Base-by-base conservation (phyloP, 2,113 vertebrate species). In the Dendrocopos noguchii region DNA sequence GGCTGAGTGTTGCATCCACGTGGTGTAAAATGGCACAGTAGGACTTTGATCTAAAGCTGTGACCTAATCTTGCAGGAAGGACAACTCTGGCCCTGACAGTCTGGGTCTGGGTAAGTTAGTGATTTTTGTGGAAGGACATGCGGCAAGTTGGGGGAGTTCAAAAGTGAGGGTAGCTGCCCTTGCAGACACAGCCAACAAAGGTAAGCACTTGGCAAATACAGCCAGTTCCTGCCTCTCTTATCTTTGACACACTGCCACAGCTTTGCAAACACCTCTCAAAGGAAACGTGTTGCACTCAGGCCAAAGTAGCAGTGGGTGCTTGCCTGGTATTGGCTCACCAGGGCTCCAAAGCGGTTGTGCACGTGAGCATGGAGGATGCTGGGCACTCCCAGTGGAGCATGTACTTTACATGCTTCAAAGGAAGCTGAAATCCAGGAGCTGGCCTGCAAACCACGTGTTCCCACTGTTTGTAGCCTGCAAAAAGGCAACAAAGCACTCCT, bases 191-290 rank as follows among this genome's bases (percentile, higher is more conserved):
- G 73, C 82, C 90, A 94, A 91, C 82, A 91, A 80, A 94, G 93
- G 70, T 95, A 93, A 60, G 72, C 42, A 0, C 82, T 89, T 91
- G 87, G 96, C 93, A 95, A 96, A 91, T 34, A 94, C 24, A 68
- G 15, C 53, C 50, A 42, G n/a, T 95, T 95, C 94, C 89, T 95
- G 82, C 70, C 53, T 86, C 75, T 66, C 91, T 96, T 96, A 96
- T 94, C 96, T 96, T 55, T 92, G 89, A 91, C 87, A 15, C 7
- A 79, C 79, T 96, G 93, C 91, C 91, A 91, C 80, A 67, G 90
- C 76, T 95, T 70, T 86, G 67, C 93, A 95, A 95, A 95, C 94
- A 95, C 85, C 90, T 94, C 94, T 92, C 94, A 96, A 86, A 95
- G 91, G 82, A 95, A 88, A 83, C 6, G 4, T 42, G 70, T 39